Percentiles rank a stretch among this genome's conserved stretches.
Conservation (phyloP, 2,888 invertebrate species). For the Caradrina kadenii region DNA sequence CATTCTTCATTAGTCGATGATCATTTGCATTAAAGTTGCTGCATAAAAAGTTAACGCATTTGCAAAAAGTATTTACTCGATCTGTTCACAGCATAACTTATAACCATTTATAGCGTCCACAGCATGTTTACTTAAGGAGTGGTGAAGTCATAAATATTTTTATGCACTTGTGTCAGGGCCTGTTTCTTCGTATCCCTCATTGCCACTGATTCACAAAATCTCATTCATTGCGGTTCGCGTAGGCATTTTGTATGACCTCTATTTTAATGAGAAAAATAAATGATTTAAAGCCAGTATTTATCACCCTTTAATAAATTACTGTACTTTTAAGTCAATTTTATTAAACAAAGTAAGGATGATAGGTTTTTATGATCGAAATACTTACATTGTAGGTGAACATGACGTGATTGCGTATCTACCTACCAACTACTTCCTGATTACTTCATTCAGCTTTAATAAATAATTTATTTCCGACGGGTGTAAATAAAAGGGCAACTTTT, state of each 20-base stretch:
- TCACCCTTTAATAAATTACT: constrained; percentile 3
- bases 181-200: constrained; percentile 72
- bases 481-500: too few species aligned
- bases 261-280: constrained; percentile 42
- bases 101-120: constrained; percentile 55
- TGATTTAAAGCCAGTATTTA: constrained; percentile 15
- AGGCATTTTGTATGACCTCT: constrained; percentile 51
- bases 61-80: constrained; percentile 54
- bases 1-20: constrained; percentile 12
- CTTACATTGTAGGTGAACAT: constrained; percentile 4
- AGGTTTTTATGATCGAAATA: background rate
- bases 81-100: constrained; percentile 59
- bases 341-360: background rate
- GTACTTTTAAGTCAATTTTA: background rate
- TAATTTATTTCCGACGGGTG: background rate
- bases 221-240: constrained; percentile 46
- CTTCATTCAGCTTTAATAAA: constrained; percentile 15
- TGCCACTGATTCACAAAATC: constrained; percentile 68
- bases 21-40: constrained; percentile 28
- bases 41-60: constrained; percentile 20
- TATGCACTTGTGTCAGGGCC: constrained; percentile 75
- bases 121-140: constrained; percentile 55
- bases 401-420: constrained; percentile 11
- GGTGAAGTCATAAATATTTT: constrained; percentile 68
- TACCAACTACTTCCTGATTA: constrained; percentile 12